Percentiles rank a stretch among this genome's conserved stretches.
Conservation (phyloP, 2,113 vertebrate genomes). For the Cryptoleucopteryx plumbea region DNA sequence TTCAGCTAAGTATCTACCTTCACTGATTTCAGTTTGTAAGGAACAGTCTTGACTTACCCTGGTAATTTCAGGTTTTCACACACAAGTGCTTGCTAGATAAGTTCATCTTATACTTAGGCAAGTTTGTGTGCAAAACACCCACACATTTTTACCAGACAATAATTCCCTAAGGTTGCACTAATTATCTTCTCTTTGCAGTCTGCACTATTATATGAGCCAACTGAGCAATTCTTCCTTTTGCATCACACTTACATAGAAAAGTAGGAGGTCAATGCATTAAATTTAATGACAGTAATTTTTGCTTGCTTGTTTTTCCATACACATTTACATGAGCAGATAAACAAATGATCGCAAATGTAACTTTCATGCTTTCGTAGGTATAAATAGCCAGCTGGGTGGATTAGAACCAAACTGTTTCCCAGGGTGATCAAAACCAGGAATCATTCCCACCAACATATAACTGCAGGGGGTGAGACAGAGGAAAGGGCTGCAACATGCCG, state of each 20-base stretch:
- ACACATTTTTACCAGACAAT: background rate
- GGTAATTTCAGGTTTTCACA: background rate
- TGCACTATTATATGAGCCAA: background rate
- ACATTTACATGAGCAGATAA: background rate
- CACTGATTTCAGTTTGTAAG: background rate
- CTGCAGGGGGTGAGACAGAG: background rate
- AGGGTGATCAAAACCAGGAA: background rate
- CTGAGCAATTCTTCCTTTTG: background rate
- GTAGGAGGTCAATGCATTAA: background rate
- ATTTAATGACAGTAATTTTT: background rate
- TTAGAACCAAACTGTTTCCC: background rate
- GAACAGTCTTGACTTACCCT: background rate
- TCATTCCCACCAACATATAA: background rate
- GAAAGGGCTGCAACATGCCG: background rate
- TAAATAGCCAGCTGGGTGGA: background rate
- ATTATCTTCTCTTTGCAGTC: background rate
- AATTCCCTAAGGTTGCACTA: background rate
- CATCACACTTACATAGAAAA: background rate
- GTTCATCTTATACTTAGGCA: background rate
- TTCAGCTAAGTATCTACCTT: background rate
- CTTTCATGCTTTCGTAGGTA: background rate
- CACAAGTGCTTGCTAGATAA: background rate
- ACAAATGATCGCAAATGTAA: background rate
- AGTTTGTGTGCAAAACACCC: background rate
- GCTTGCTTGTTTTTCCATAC: background rate